Base-by-base conservation (phyloP, 2,888 invertebrate species). In the Epirrhoe alternata region DNA sequence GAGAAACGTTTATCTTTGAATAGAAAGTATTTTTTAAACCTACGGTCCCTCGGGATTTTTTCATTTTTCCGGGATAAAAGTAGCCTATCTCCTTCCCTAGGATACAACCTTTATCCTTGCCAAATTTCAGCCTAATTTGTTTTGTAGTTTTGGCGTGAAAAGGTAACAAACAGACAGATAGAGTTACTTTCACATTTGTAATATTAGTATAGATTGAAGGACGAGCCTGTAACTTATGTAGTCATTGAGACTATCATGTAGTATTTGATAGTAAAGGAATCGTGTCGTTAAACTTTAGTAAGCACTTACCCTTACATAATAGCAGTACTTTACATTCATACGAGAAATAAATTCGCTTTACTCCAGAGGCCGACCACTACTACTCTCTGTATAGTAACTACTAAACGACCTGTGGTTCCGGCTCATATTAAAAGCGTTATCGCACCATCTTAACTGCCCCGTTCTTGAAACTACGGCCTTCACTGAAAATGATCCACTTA, bases 351-450 rank as follows among this genome's bases (percentile, higher is more conserved):
- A 66, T 58, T 61, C 42, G 35, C 55, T 42, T 60, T 63, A 62
- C 62, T 66, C 66, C 33, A 3, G 62, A 45, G 62, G 52, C 59
- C 55, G 30, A 63, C 42, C 42, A 50, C 14, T 35, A 24, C 50
- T 62, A 59, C 54, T 62, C 35, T 45, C 30, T 47, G 12, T 38
- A 17, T 60, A 63, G 62, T 56, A 52, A 55, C 63, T 67, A 55
- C 51, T 50, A 55, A 45, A 35, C 47, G 47, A 35, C 52, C 63
- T 76, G 80, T 79, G 81, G 86, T 92, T 92, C 92, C 92, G 92
- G 86, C 91, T 92, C 89, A 87, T 92, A 93, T 92, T 92, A 92
- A 92, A 90, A 87, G 85, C 75, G 84, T 88, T 92, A 93, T 93
- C 92, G 89, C 73, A 71, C 83, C 82, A 92, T 93, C 92, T 92